Conservation (phyloP, 2,113 vertebrate genomes). For the Accipiter cooperii region DNA sequence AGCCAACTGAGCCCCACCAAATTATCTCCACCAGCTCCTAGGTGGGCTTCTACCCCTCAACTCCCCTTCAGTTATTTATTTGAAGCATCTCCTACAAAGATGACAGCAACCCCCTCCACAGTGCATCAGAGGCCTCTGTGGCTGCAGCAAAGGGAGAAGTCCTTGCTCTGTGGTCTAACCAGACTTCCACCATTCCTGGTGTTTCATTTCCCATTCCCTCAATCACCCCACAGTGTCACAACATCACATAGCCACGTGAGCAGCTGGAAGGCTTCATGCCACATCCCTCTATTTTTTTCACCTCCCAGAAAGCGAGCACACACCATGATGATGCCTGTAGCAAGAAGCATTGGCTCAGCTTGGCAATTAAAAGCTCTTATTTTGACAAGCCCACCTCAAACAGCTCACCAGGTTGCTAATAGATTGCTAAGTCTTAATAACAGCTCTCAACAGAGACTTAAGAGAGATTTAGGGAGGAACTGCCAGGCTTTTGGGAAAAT, state of each 20-base stretch:
- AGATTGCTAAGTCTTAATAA: background rate
- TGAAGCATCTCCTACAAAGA: background rate
- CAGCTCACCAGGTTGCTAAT: rapidly evolving
- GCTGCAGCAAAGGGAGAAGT: background rate
- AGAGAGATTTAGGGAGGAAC: conserved; percentile 4
- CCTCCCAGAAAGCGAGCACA: rapidly evolving
- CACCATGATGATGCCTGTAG: rapidly evolving
- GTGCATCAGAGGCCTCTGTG: rapidly evolving
- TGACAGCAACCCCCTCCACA: rapidly evolving
- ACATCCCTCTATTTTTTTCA: background rate
- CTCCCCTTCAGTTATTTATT: background rate
- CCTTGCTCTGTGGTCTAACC: rapidly evolving
- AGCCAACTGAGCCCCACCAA: background rate
- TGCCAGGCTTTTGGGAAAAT: background rate
- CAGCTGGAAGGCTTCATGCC: too few species aligned
- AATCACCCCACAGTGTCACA: rapidly evolving
- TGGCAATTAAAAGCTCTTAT: background rate
- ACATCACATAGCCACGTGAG: background rate
- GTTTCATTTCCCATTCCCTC: background rate
- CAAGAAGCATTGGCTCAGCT: background rate
- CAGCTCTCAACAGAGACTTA: background rate
- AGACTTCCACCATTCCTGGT: background rate
- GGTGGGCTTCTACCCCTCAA: background rate
- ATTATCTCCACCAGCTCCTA: rapidly evolving
- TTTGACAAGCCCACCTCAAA: background rate